Evolutionary conservation across 2,113 vertebrate species (phyloP), one percentile per base, ranked within the genome.

Genomic region (Zapornia atra): DNA sequence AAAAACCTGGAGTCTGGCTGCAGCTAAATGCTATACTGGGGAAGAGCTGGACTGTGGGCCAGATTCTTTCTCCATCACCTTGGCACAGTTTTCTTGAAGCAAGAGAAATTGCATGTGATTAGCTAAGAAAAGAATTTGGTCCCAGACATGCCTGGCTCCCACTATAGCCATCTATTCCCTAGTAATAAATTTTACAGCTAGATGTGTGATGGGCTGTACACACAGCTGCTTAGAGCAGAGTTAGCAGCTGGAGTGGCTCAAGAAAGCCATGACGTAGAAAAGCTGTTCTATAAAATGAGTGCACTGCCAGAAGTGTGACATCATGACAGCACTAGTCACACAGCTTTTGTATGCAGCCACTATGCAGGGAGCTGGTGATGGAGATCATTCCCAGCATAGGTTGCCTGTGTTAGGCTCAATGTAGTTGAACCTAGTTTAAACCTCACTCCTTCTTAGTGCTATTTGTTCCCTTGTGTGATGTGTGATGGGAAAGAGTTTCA

Each of bases 281-380:
- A 65, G 57, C 14, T 60, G 36, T 31, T 70, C 3, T 28, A 1
- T 64, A 11, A 78, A 73, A 26, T 13, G 33, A 42, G 22, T 1
- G 1, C 3, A 0, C 38, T 34, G 38, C 48, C 50, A n/a, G 42
- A 36, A 44, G 36, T 1, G 2, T 20, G 72, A 53, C 56, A 65
- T 16, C 19, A 36, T 0, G 4, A 16, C 18, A 12, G 42, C 46
- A 19, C 15, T 15, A 31, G 38, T n/a, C 5, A 3, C 1, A 5
- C 26, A 29, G 25, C 82, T 51, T 22, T 72, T 15, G 51, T 63
- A 34, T 57, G 2, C 54, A 34, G 2, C 60, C 7, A 1, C 11
- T 2, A 0, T 5, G 3, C 4, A 0, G 40, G 57, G 50, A 36
- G 46, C 34, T 26, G 15, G 33, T 22, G 6, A 13, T 11, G 22